Base-by-base conservation (phyloP, 1,140 invertebrate genomes). In the Drosophila insularis region DNA sequence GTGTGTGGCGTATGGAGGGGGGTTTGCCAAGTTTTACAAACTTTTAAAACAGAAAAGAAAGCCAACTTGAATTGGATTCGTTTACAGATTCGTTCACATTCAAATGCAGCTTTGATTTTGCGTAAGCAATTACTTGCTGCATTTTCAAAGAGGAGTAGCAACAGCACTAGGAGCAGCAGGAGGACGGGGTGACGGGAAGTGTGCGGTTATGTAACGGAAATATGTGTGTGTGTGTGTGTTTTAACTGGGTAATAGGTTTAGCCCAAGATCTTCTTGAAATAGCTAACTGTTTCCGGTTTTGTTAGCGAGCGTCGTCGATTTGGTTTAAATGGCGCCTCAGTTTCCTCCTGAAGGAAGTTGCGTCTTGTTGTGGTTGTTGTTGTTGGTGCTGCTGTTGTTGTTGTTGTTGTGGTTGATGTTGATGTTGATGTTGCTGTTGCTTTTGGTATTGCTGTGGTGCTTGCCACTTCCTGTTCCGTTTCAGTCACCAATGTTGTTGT, bases 201-300 rank as follows among this genome's bases (percentile, higher is more conserved):
- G 43, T 50, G 43, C 43, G 43, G 43, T 50, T 50, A 50, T 50
- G 43, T 40, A 62, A 27, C 79, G 82, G 69, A 79, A 79, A 76
- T 87, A 74, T 77, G 80, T 46, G 37, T 46, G 13, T 61, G 32
- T 31, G 54, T 59, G 13, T 50, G 31, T 50, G 80, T 71, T 63
- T 63, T 77, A 75, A 68, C 76, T 71, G 68, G 27, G 27, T 40
- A 72, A 63, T 60, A 71, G 46, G 13, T 68, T 53, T 92, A 92
- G 71, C 91, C 91, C 75, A 92, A 78, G 72, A 92, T 90, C 86
- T 92, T 92, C 80, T 92, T 92, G 71, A 92, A 89, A 72, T 92
- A 92, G 77, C 89, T 91, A 74, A 82, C 81, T 50, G 91, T 92
- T 85, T 92, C 91, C 73, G 90, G 90, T 63, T 92, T 92, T 70